Evolutionary conservation across 2,888 invertebrate species (phyloP), one percentile per base, ranked within the genome.

Genomic region (Acronicta aceris): DNA sequence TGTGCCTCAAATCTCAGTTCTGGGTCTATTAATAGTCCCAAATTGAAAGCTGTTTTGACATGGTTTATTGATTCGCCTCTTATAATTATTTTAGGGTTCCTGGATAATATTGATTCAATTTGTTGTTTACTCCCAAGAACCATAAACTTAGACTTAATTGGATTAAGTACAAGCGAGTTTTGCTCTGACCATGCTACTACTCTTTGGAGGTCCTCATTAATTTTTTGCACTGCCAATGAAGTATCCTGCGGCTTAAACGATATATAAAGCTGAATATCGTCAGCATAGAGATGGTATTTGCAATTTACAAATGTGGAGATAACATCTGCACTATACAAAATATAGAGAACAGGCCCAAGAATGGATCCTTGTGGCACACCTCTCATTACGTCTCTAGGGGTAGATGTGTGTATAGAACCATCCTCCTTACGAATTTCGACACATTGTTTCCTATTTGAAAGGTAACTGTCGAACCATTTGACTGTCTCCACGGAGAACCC

Each of bases 91-190:
- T 30, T 30, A 30, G 30, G 30, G 10, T 30, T 30, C 30, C 0
- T 30, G 10, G 30, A 30, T 30, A 30, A 30, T 30, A 30, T 30
- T 30, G 30, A 8, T 10, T 3, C 30, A 30, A 30, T 30, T 38
- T 56, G 59, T 6, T 38, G 17, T 16, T 33, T 43, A n/a, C 51
- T 48, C 0, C 64, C 55, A 6, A 65, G 27, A 13, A 65, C 25
- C 21, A 59, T 41, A 43, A 52, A 65, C n/a, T 65, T 65, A 4
- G 59, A 46, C n/a, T 65, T 65, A 15, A 12, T 12, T 9, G 64
- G 57, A 38, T 60, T 65, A 0, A 65, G 36, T 27, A 57, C 41
- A 3, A 60, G 30, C 9, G 42, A 21, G 30, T 65, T 60, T 4
- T 16, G 3, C 5, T 54, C 42, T 38, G 54, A 45, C 65, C 65